A percentile compares a stretch with the other conserved stretches of the same genome.
phyloP scores from a whole-genome alignment of 2,797 vertebrate genomes.

The Taenioides sp. region DNA sequence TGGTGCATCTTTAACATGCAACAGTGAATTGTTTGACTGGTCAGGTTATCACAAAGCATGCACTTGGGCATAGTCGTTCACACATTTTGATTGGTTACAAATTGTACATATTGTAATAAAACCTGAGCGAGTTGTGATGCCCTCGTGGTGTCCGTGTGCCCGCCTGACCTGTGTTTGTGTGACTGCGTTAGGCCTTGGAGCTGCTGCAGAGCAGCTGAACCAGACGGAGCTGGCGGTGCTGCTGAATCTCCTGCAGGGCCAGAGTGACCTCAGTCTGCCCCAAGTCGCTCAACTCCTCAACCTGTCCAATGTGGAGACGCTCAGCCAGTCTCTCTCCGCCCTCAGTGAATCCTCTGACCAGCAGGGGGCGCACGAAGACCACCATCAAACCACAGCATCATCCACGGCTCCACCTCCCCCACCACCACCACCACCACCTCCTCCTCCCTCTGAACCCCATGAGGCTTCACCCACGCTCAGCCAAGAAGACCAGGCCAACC shows the following conservation, averaged over 20 bases:
- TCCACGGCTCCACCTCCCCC: conserved; percentile 32
- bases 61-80: neutral
- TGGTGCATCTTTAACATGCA: neutral
- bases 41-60: conserved; percentile 3
- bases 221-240: conserved; percentile 93
- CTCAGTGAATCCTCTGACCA: conserved; percentile 84
- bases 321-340: conserved; percentile 90
- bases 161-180: conserved; percentile 16
- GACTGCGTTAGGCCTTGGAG: conserved; percentile 81
- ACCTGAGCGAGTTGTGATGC: neutral
- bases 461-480: conserved; percentile 71
- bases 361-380: conserved; percentile 78
- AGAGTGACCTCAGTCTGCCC: conserved; percentile 90
- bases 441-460: conserved; percentile 66
- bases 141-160: neutral
- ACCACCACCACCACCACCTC: conserved; percentile 60
- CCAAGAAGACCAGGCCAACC: conserved; percentile 90
- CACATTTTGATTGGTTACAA: neutral
- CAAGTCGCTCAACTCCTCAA: conserved; percentile 96
- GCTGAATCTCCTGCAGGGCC: conserved; percentile 95
- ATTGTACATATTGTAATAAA: neutral
- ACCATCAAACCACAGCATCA: conserved; percentile 23
- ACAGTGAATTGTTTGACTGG: neutral
- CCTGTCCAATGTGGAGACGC: conserved; percentile 87
- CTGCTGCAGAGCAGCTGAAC: conserved; percentile 93